Conservation (phyloP, 2,888 invertebrate genomes). For the Microctonus aethiopoides region DNA sequence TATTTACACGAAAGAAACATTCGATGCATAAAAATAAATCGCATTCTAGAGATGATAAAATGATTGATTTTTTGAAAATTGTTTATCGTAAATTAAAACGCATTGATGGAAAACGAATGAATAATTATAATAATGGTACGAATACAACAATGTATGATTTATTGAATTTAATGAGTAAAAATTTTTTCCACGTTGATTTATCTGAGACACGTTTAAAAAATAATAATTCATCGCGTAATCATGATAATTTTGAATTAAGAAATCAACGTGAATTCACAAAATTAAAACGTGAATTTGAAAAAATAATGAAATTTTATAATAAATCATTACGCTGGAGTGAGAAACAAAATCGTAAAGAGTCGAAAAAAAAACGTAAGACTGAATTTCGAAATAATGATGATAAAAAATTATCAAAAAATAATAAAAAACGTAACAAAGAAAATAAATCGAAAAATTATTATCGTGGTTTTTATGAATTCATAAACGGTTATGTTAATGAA, state of each 20-base stretch:
- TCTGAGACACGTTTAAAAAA: slow-evolving; percentile 48
- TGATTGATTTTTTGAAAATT: slow-evolving; percentile 62
- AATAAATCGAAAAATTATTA: slow-evolving; percentile 58
- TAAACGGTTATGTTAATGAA: slow-evolving; percentile 62
- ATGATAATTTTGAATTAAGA: slow-evolving; percentile 54
- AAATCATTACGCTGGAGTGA: slow-evolving; percentile 63
- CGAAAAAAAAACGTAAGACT: slow-evolving; percentile 45
- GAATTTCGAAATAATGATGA: slow-evolving; percentile 34
- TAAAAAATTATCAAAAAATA: slow-evolving; percentile 34
- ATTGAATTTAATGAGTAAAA: slow-evolving; percentile 62
- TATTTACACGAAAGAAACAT: slow-evolving; percentile 45
- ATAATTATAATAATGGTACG: slow-evolving; percentile 45
- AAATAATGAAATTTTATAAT: slow-evolving; percentile 63
- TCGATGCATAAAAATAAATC: slow-evolving; percentile 49
- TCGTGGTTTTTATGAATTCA: slow-evolving; percentile 64
- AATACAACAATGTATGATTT: slow-evolving; percentile 64
- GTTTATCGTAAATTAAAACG: slow-evolving; percentile 62
- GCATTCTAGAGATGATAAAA: slow-evolving; percentile 59
- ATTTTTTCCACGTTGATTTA: slow-evolving; percentile 63
- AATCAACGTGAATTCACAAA: slow-evolving; percentile 61
- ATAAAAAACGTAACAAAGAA: slow-evolving; percentile 56
- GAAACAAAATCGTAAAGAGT: slow-evolving; percentile 58
- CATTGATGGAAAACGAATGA: slow-evolving; percentile 57
- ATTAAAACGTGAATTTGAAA: slow-evolving; percentile 62
- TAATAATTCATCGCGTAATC: slow-evolving; percentile 50